Base-by-base conservation (phyloP, 2,113 vertebrate genomes). In the Misgurnus mizolepis region DNA sequence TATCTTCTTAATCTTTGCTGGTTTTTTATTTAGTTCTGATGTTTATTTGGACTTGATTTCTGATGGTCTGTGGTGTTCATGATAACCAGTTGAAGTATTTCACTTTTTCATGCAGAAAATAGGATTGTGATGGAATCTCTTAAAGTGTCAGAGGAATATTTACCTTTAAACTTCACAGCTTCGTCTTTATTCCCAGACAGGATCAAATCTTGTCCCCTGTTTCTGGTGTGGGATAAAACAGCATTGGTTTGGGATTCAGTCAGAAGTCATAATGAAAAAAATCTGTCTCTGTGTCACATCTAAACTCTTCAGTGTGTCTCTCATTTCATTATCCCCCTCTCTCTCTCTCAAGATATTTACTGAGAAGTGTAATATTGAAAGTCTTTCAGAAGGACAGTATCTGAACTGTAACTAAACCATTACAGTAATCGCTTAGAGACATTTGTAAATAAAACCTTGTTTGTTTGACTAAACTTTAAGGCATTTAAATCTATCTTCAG, bases 191-290 rank as follows among this genome's bases (percentile, higher is more conserved):
- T 77, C 67, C 75, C 41, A n/a, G 7, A 27, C 60, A 27, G 65
- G 79, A 82, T 84, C 70, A 75, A 78, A 86, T 78, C 82, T 74
- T 68, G 43, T 77, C 49, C 56, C 78, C 55, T 75, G 69, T 79
- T 77, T 69, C 58, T 83, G 85, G 85, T 80, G 78, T 40, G 27
- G 14, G 60, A 84, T 80, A 49, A 83, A 76, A 82, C 62, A 67
- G 47, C 64, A 70, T 81, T 76, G 82, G 76, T 80, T 80, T 80
- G 67, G 72, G 70, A 84, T 83, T 80, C 80, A 43, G 76, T 83
- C 82, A 34, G 27, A 34, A 34, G 27, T 34, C 27, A 34, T 34
- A 34, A 34, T 34, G 27, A 55, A 64, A 5, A 80, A 70, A 85
- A 83, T 84, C 70, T 53, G 68, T 83, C 45, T 83, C 41, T 9